Percentiles rank a stretch among this genome's conserved stretches.
Evolutionary conservation across 2,113 vertebrate species (phyloP).

Genomic region (Ptilorrhoa leucosticta): DNA sequence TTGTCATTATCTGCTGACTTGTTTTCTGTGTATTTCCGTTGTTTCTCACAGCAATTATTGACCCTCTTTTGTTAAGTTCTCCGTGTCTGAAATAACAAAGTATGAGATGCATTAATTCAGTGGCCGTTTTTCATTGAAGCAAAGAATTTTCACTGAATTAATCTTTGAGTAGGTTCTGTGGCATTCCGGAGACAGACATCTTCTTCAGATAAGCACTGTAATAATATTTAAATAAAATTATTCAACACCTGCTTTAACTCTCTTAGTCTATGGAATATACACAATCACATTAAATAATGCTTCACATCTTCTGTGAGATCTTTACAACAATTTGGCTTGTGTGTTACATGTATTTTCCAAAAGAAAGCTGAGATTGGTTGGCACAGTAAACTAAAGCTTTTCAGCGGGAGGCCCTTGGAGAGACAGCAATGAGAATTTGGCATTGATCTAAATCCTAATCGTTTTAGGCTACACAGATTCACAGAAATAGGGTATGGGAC

Average conservation of each 20-base stretch:
- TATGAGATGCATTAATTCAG: neutral
- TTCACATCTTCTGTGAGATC: neutral
- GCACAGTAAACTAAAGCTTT: neutral
- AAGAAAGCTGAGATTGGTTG: neutral
- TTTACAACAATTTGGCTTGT: neutral
- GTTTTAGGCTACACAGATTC: neutral
- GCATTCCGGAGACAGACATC: neutral
- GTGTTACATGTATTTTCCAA: neutral
- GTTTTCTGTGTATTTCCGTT: neutral
- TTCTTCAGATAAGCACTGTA: conserved; percentile 1
- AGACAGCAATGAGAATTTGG: neutral
- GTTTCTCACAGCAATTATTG: neutral
- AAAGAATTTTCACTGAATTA: neutral
- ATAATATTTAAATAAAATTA: conserved; percentile 4
- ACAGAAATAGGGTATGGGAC: neutral
- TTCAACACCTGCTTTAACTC: neutral
- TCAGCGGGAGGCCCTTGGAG: neutral
- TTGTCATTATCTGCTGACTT: neutral
- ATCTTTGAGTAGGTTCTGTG: neutral
- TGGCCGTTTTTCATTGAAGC: neutral
- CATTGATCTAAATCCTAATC: neutral
- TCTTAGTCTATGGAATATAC: neutral
- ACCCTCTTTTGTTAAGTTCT: neutral
- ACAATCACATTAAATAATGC: neutral
- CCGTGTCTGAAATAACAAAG: neutral